A percentile compares a stretch with the other conserved stretches of the same genome.
These are phyloP conservation scores for Entelurus aequoreus DNA, from an alignment of 2,113 vertebrate genomes.

Conservation along the genomic window DNA sequence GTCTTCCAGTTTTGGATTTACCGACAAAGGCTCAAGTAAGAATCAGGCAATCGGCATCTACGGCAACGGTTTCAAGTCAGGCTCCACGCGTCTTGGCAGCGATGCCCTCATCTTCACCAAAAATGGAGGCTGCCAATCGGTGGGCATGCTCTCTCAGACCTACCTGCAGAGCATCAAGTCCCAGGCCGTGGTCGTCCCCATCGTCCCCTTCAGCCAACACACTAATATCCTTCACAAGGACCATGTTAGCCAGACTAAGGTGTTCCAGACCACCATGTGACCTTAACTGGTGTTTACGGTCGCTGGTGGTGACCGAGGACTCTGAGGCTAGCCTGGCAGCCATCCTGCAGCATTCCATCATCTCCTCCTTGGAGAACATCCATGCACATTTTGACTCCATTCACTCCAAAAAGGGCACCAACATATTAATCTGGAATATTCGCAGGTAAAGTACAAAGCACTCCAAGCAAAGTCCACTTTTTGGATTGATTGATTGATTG, in stretches of 20 bases:
- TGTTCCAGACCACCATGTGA: not conserved
- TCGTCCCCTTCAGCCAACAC: constrained; percentile 79
- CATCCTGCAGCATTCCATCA: constrained; percentile 75
- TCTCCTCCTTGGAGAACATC: constrained; percentile 72
- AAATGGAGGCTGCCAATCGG: constrained; percentile 73
- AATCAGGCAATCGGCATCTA: constrained; percentile 73
- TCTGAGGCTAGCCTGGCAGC: constrained; percentile 77
- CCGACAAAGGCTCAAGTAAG: constrained; percentile 71
- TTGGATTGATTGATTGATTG: too few relatives aligned
- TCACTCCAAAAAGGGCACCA: constrained; percentile 77
- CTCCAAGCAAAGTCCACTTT: too few relatives aligned
- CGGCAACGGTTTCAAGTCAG: constrained; percentile 82
- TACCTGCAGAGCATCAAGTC: constrained; percentile 75
- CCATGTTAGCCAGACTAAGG: not conserved
- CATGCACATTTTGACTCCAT: constrained; percentile 74
- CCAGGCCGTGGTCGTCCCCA: constrained; percentile 78
- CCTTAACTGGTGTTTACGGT: constrained; percentile 73
- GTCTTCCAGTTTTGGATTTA: constrained; percentile 77
- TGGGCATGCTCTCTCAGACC: constrained; percentile 78
- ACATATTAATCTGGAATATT: constrained; percentile 82
- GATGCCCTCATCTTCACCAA: constrained; percentile 82
- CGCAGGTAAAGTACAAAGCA: constrained; percentile 73
- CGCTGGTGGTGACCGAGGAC: constrained; percentile 77
- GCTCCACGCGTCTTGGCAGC: constrained; percentile 78
- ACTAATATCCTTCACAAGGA: constrained; percentile 72